Evolutionary conservation across 2,113 vertebrate genomes (phyloP).

Genomic region (Potamarius usumacintae): DNA sequence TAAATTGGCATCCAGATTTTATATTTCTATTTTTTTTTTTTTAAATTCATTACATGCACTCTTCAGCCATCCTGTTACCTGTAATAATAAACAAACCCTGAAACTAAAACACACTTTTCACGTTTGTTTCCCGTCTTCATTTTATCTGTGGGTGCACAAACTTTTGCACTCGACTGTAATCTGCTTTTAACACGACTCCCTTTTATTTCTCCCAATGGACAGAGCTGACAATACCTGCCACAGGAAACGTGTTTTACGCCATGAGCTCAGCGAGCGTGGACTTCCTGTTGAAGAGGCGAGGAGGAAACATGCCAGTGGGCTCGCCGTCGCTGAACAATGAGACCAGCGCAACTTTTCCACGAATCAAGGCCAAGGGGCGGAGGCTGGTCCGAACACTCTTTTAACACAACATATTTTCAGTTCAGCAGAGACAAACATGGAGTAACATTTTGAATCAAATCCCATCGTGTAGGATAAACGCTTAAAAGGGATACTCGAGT

Average conservation of each 20-base stretch:
- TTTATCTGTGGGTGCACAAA: not conserved
- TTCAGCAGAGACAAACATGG: conserved; percentile 2
- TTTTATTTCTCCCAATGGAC: conserved; percentile 32
- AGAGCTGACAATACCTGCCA: conserved; percentile 83
- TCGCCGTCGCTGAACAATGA: conserved; percentile 65
- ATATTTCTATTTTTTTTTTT: not conserved
- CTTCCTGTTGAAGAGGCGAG: conserved; percentile 79
- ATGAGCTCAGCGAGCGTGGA: conserved; percentile 85
- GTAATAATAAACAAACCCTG: not conserved
- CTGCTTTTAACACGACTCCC: not conserved
- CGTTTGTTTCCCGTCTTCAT: not conserved
- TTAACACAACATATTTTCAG: conserved; percentile 55
- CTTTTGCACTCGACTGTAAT: too few relatives aligned
- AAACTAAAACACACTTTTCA: not conserved
- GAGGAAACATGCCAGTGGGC: conserved; percentile 61
- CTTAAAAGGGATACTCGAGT: not conserved
- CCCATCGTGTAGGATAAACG: not conserved
- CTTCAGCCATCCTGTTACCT: not conserved
- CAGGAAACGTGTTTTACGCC: conserved; percentile 88
- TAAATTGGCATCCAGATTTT: too few relatives aligned
- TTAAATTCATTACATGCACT: not conserved
- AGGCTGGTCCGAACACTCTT: conserved; percentile 78
- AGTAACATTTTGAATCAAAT: not conserved
- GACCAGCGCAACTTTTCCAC: conserved; percentile 83
- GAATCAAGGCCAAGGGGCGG: conserved; percentile 84